These are phyloP conservation scores for Lasioglossum lativentre DNA, from an alignment of 2,888 invertebrate species.

Conservation along the genomic window DNA sequence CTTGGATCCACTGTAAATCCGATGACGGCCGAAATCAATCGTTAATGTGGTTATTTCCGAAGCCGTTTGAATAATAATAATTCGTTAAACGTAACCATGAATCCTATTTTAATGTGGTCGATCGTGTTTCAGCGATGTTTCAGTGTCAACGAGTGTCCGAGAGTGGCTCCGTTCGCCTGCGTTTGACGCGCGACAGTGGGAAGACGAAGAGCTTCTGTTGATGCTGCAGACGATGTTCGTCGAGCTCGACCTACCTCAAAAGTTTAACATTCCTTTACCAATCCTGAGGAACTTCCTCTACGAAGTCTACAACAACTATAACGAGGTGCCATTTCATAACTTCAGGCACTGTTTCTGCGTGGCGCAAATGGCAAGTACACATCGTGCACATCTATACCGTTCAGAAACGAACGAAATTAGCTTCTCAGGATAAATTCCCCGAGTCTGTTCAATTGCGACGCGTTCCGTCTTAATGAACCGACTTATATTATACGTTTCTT, in stretches of 20 bases:
- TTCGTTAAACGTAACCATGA: neutral
- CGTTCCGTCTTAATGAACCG: constrained; percentile 9
- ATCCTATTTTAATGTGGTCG: neutral
- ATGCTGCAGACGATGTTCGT: constrained; percentile 93
- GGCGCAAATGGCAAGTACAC: constrained; percentile 91
- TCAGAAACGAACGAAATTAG: neutral
- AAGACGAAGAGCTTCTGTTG: constrained; percentile 91
- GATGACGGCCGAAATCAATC: no score
- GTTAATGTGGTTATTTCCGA: neutral
- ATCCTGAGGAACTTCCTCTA: constrained; percentile 90
- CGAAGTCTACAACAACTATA: constrained; percentile 92
- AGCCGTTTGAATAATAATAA: neutral
- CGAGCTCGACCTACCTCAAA: constrained; percentile 90
- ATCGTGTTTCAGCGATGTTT: constrained; percentile 86
- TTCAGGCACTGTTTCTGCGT: constrained; percentile 95
- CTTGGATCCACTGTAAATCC: neutral
- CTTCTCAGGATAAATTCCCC: neutral
- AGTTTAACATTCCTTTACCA: constrained; percentile 90
- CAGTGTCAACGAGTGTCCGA: constrained; percentile 88
- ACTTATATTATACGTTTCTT: neutral
- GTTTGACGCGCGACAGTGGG: constrained; percentile 93
- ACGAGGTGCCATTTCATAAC: constrained; percentile 95
- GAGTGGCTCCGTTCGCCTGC: constrained; percentile 89
- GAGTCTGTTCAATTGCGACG: constrained; percentile 7
- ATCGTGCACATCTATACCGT: neutral